Evolutionary conservation across 2,113 vertebrate species (phyloP).

Genomic region (Cheilinus undulatus): DNA sequence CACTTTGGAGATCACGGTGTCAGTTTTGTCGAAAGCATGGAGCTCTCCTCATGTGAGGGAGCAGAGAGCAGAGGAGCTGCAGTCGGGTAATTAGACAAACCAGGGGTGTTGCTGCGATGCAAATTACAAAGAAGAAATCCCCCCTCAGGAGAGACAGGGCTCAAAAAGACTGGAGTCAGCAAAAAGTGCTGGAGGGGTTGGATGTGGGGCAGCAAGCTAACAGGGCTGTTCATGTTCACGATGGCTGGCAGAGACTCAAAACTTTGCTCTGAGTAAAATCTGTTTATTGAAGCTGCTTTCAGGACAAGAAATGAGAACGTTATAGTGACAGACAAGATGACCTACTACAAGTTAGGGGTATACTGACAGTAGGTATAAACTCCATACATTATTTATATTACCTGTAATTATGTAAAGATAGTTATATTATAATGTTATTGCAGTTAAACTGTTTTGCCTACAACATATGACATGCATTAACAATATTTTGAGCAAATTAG

Average conservation of each 20-base stretch:
- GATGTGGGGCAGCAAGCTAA: neutral
- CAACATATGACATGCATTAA: too few species aligned
- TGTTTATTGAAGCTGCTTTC: too few species aligned
- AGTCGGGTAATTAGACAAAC: conserved; percentile 32
- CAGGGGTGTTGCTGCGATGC: conserved; percentile 23
- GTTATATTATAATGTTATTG: too few species aligned
- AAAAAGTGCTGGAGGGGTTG: neutral
- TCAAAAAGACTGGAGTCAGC: conserved; percentile 41
- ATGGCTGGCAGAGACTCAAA: neutral
- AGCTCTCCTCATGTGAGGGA: neutral
- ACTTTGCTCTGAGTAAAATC: neutral
- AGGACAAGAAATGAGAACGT: too few species aligned
- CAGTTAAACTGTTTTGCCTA: too few species aligned
- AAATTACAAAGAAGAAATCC: conserved; percentile 38
- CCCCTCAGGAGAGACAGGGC: conserved; percentile 15
- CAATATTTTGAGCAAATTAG: too few species aligned
- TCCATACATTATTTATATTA: too few species aligned
- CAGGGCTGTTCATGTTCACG: neutral
- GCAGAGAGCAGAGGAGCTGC: conserved; percentile 13
- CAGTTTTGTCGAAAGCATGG: neutral
- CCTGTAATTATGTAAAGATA: too few species aligned
- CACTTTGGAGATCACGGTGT: conserved; percentile 8
- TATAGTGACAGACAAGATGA: too few species aligned
- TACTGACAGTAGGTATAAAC: too few species aligned
- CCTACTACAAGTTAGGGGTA: too few species aligned